Base-by-base conservation (phyloP, 2,797 vertebrate species). In the Galaxias olidus region DNA sequence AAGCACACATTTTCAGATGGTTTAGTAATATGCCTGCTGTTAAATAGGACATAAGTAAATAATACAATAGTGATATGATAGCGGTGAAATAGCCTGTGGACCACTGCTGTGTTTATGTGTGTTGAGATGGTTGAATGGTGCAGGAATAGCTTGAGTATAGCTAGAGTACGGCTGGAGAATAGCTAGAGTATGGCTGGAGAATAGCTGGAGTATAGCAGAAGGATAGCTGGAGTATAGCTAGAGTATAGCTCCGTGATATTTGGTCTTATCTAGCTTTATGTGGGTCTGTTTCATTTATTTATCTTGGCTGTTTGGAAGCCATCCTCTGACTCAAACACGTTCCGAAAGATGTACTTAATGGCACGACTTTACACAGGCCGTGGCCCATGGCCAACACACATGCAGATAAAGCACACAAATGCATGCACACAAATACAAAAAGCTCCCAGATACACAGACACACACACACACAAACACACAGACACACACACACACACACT, bases 291-390 rank as follows among this genome's bases (percentile, higher is more conserved):
- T 69, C 73, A 61, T 67, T 40, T 59, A 30, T 43, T 71, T 72
- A 66, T n/a, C n/a, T n/a, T n/a, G n/a, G 30, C 30, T 71, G 60
- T 74, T 84, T 70, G 61, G 64, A 71, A 70, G 74, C 68, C 74
- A 76, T 75, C 68, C 77, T 63, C 63, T 73, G 62, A 80, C 75
- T 73, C 77, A 81, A 85, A 87, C 72, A 77, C 74, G 67, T 19
- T 82, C 77, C 79, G 84, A 87, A 87, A 84, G 73, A 85, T 78
- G 74, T 76, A 78, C 86, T 86, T 83, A 80, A 86, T 80, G 75
- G 78, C 60, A 65, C 81, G 80, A 79, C 79, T 81, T 82, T 84
- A 86, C 71, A 83, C 75, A 72, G 76, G 72, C 61, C 19, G 66
- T 86, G 84, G 78, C 80, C 75, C 71, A 65, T 61, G 68, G 78